Base-by-base conservation (phyloP, 1,140 invertebrate genomes). In the Lepidotrigona ventralis region DNA sequence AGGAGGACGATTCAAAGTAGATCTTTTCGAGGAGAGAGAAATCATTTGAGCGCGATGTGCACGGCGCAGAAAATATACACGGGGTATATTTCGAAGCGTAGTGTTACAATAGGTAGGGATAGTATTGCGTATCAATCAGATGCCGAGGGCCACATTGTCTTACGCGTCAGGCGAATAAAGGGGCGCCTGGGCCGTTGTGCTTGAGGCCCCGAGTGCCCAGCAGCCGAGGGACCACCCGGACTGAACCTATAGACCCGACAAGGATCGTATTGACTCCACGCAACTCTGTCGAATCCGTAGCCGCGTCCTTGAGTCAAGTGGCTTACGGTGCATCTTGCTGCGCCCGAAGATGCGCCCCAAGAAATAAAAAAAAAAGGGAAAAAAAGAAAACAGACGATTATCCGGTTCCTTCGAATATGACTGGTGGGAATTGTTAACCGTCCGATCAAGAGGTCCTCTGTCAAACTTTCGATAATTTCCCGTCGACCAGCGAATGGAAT, bases 101-200 rank as follows among this genome's bases (percentile, higher is more conserved):
- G 86, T 83, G 81, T 84, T 86, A 84, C 88, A 89, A 92, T 92
- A 92, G 89, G 85, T 82, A 46, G 39, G 83, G 88, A 91, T 91
- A 90, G 89, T 93, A 92, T 93, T 90, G 90, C 90, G 88, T 93
- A 93, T 93, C 91, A 93, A 93, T 94, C 93, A 93, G 86, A 88
- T 84, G 88, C 84, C 82, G 84, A 87, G 85, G 85, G 85, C 78
- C 85, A 87, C 90, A 92, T 93, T 93, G 93, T 93, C 90, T 93
- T 91, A 90, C 86, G 87, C 78, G 86, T 90, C 85, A 89, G 89
- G 83, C 88, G 90, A 86, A 93, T 93, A 93, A 91, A 92, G 86
- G 88, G 88, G 79, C 87, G 82, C 85, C 77, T 75, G 86, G 71
- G 53, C 83, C 82, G 71, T 68, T 68, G 71, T 85, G 87, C 86